These are phyloP conservation scores for Sclerodermus sp. DNA, from an alignment of 2,888 invertebrate species.

Conservation along the genomic window DNA sequence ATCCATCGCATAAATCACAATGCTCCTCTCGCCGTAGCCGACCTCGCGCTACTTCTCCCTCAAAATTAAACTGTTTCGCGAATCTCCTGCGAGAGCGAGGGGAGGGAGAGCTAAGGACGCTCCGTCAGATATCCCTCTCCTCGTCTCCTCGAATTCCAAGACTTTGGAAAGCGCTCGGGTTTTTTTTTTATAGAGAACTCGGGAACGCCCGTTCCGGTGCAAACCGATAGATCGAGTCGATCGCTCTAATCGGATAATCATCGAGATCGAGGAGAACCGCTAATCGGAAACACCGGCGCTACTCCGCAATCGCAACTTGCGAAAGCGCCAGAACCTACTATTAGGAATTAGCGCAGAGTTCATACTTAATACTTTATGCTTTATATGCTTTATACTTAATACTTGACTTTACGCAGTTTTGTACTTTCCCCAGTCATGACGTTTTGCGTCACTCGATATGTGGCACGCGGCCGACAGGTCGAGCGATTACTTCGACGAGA, in stretches of 20 bases:
- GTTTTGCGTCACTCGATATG: too few species aligned
- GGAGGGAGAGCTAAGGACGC: too few species aligned
- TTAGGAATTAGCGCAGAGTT: constrained; percentile 28
- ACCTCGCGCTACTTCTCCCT: too few species aligned
- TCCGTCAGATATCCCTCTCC: too few species aligned
- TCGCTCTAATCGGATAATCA: constrained; percentile 35
- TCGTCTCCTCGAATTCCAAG: too few species aligned
- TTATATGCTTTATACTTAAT: constrained; percentile 8
- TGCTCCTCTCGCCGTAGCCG: too few species aligned
- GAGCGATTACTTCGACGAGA: too few species aligned
- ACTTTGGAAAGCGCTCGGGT: not conserved
- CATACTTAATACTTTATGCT: too few species aligned
- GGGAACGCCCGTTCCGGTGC: constrained; percentile 21
- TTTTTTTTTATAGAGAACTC: constrained; percentile 1
- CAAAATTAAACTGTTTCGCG: not conserved
- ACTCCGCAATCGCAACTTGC: constrained; percentile 15
- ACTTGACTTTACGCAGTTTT: constrained; percentile 10
- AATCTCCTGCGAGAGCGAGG: not conserved
- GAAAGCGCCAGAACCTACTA: constrained; percentile 26
- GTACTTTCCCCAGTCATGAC: too few species aligned
- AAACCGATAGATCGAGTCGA: constrained; percentile 34
- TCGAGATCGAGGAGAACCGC: constrained; percentile 23
- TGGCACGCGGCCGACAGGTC: too few species aligned
- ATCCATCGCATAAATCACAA: too few species aligned
- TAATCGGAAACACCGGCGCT: constrained; percentile 14